Percentiles rank a stretch among this genome's conserved stretches.
Conservation (phyloP, 1,140 invertebrate species). For the Pinna nobilis region DNA sequence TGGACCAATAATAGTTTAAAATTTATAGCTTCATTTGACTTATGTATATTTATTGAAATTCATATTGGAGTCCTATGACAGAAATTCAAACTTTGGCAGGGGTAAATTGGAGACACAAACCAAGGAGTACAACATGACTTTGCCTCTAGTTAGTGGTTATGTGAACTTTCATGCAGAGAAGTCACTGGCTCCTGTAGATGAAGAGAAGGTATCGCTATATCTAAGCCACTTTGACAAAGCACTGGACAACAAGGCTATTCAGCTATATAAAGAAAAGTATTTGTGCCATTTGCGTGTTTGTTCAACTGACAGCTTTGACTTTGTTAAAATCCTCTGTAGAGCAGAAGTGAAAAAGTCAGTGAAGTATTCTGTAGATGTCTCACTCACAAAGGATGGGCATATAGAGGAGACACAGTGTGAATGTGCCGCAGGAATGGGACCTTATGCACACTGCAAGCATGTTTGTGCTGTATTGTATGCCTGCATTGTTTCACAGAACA, state of each 20-base stretch:
- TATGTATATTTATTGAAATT: background rate
- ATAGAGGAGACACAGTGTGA: constrained; percentile 51
- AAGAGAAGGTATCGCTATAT: background rate
- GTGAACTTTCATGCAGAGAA: background rate
- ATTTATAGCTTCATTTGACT: background rate
- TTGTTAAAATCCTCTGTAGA: constrained; percentile 14
- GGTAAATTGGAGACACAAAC: background rate
- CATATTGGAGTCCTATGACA: constrained; percentile 3
- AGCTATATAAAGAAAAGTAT: background rate
- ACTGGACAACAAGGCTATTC: background rate
- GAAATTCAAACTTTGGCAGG: constrained; percentile 12
- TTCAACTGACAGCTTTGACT: no score
- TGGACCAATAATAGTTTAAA: background rate
- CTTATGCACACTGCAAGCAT: constrained; percentile 54
- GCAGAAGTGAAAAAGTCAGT: constrained; percentile 48
- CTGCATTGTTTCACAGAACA: background rate
- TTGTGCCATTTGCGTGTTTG: background rate
- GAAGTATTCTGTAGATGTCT: constrained; percentile 45
- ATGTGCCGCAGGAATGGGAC: constrained; percentile 51
- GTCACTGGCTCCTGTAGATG: background rate
- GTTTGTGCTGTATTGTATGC: constrained; percentile 38
- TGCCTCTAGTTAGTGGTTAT: background rate
- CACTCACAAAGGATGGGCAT: constrained; percentile 44
- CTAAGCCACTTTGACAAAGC: background rate
- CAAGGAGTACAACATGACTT: background rate